Percentiles rank a stretch among this genome's conserved stretches.
phyloP scores from a whole-genome alignment of 2,797 vertebrate species.

The Eulemur rubriventer region DNA sequence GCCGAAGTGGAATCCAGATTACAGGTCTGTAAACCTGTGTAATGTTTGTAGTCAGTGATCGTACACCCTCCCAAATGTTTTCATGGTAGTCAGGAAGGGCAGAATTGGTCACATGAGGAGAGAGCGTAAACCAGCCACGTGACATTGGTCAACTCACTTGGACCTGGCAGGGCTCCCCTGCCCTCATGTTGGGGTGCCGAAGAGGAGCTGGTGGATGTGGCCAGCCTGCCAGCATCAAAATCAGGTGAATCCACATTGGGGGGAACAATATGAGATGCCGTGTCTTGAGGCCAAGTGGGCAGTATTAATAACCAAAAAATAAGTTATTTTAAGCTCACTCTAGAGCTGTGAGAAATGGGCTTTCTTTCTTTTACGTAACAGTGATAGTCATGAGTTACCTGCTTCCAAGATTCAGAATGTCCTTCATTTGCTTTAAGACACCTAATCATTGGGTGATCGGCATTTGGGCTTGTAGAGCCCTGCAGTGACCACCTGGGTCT shows the following conservation, averaged over 20 bases:
- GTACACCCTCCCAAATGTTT: background rate
- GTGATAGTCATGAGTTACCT: no score
- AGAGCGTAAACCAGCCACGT: rapidly evolving
- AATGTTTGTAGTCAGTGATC: rapidly evolving
- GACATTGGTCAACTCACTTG: background rate
- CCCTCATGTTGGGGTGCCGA: rapidly evolving
- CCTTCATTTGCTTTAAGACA: background rate
- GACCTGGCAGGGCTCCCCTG: rapidly evolving
- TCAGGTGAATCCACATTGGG: rapidly evolving
- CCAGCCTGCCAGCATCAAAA: background rate
- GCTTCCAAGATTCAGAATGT: background rate
- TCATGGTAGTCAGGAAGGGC: background rate
- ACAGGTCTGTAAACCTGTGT: background rate
- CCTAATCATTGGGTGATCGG: background rate
- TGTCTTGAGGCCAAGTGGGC: background rate
- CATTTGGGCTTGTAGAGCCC: background rate
- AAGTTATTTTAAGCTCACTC: background rate
- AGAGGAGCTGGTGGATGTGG: background rate
- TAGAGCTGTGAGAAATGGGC: background rate
- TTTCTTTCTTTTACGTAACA: background rate
- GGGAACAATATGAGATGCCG: background rate
- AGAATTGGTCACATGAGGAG: rapidly evolving
- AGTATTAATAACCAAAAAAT: rapidly evolving
- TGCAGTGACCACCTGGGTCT: background rate
- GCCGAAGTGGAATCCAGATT: background rate